Percentiles rank a stretch among this genome's conserved stretches.
Conservation (phyloP, 1,140 invertebrate genomes). For the Mya arenaria region DNA sequence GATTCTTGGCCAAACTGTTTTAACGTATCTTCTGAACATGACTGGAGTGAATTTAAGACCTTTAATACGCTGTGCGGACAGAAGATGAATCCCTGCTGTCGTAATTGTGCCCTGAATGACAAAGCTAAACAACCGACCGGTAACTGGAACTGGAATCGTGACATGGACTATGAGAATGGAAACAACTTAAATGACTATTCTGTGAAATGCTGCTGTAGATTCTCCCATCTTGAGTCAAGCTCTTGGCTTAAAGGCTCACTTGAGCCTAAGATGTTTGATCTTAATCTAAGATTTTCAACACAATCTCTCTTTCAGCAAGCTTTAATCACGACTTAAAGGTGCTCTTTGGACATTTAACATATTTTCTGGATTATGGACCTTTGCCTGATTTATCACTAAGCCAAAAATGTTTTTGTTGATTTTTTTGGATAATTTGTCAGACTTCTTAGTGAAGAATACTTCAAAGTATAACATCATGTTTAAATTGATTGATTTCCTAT, state of each 20-base stretch:
- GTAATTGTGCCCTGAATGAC: neutral
- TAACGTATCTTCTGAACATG: constrained; percentile 32
- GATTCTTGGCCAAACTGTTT: constrained; percentile 41
- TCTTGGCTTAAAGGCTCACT: constrained; percentile 30
- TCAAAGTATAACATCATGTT: neutral
- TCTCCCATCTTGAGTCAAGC: neutral
- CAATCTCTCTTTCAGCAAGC: constrained; percentile 2
- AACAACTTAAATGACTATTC: constrained; percentile 9
- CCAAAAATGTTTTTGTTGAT: neutral
- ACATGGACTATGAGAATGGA: neutral
- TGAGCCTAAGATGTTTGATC: neutral
- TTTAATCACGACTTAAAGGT: constrained; percentile 19
- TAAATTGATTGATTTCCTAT: neutral
- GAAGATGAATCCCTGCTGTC: neutral
- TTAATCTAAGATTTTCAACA: constrained; percentile 41
- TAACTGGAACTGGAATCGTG: neutral
- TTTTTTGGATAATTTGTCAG: neutral
- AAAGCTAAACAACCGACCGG: neutral
- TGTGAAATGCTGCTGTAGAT: constrained; percentile 1
- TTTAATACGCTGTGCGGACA: neutral
- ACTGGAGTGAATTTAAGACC: constrained; percentile 24
- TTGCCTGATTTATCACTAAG: neutral
- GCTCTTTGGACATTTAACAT: neutral
- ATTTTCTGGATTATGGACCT: neutral
- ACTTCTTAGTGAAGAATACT: neutral